Evolutionary conservation across 2,888 invertebrate species (phyloP), one percentile per base, ranked within the genome.

Genomic region (Troides aeacus): DNA sequence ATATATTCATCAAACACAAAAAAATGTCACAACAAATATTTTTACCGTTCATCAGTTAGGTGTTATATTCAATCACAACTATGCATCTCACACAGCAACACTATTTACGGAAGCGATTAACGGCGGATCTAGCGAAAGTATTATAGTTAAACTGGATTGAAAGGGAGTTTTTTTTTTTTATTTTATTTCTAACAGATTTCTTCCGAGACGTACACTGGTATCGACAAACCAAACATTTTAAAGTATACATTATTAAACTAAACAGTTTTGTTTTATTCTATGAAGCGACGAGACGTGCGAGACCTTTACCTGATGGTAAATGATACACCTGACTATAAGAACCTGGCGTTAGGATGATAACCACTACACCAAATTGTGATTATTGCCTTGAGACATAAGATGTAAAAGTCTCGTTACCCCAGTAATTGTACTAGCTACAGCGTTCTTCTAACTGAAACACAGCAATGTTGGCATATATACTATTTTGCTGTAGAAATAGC

Each of bases 71-170:
- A 64, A 65, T 57, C 24, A 21, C 36, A 30, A 61, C 23, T 15
- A 59, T 30, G n/a, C 30, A 63, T 66, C 66, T 59, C 53, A n/a
- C n/a, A 17, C 18, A 21, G 10, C 53, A 58, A 21, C 61, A 57
- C 23, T 70, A 23, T 56, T 71, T 64, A 62, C 70, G 67, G 70
- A 67, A 67, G 46, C 64, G 61, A 64, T 59, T 46, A 50, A 30
- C 64, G 50, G 67, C 61, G 50, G 70, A 62, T 36, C 39, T 59
- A 61, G 70, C 67, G 70, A 71, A 71, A 71, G 70, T 71, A n/a
- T n/a, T n/a, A n/a, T n/a, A 57, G 70, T 71, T 36, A 64, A 64
- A 64, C 67, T 64, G 70, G 70, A 71, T 67, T 53, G 57, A 30
- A 30, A 23, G 17, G 18, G 30, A 24, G 21, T 7, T 39, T 62